A percentile compares a stretch with the other conserved stretches of the same genome.
Conservation (phyloP, 2,113 vertebrate species). For the Willisornis vidua region DNA sequence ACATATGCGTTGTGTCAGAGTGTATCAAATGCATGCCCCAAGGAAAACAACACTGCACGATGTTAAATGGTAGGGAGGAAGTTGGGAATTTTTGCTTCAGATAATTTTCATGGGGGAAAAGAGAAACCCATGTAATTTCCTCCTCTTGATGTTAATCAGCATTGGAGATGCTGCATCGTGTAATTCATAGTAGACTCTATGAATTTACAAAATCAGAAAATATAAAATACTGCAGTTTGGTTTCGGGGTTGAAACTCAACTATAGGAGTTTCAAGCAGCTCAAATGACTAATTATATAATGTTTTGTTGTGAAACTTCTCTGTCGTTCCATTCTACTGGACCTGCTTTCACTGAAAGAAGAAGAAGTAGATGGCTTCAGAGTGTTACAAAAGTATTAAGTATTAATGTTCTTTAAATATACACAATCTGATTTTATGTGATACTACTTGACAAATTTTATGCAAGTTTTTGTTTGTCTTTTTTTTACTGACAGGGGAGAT, state of each 20-base stretch:
- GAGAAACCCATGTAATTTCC: not conserved
- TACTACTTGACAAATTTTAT: not conserved
- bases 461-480: not conserved
- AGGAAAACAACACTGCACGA: not conserved
- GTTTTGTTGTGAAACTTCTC: not conserved
- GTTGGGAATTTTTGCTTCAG: not conserved
- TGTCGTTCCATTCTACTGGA: not conserved
- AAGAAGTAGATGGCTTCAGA: not conserved
- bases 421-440: not conserved
- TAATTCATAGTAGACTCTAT: not conserved
- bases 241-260: not conserved
- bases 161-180: not conserved
- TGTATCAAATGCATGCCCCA: not conserved
- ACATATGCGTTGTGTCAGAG: not conserved
- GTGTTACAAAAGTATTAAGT: not conserved
- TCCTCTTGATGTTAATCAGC: not conserved
- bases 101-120: not conserved
- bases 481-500: slow-evolving; percentile 81
- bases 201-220: not conserved
- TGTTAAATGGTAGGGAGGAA: not conserved
- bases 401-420: not conserved
- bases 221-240: not conserved
- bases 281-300: rapidly evolving
- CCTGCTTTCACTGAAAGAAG: not conserved
- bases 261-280: not conserved